A percentile compares a stretch with the other conserved stretches of the same genome.
Conservation (phyloP, 1,140 invertebrate species). For the Lucilia cuprina region DNA sequence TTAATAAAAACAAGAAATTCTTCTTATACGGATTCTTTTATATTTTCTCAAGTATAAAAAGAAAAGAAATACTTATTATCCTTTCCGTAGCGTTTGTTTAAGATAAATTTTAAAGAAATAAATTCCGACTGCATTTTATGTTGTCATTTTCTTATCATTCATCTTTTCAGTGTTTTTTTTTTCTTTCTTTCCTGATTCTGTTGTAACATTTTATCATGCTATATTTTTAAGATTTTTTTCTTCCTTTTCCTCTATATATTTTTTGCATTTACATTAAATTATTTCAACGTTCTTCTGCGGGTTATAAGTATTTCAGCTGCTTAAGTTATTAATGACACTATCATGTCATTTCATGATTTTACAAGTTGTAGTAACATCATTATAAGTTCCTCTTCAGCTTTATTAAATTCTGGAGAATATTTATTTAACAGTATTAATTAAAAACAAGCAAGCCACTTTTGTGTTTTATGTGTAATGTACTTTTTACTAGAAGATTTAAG, state of each 20-base stretch:
- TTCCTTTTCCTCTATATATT: not conserved
- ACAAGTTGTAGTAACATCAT: conserved; percentile 12
- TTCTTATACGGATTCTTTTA: no score
- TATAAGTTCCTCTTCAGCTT: conserved; percentile 9
- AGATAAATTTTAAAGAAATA: not conserved
- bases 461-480: not conserved
- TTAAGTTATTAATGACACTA: conserved; percentile 18
- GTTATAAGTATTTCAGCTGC: conserved; percentile 6
- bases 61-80: no score
- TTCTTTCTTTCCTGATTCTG: not conserved
- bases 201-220: not conserved
- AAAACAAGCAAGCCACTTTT: not conserved
- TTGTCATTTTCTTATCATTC: not conserved
- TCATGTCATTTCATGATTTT: not conserved
- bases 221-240: not conserved
- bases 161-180: not conserved
- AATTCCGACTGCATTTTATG: not conserved
- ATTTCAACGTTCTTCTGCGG: not conserved
- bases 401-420: conserved; percentile 2
- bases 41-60: no score
- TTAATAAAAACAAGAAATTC: no score
- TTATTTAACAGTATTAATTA: conserved; percentile 9
- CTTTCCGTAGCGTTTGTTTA: no score
- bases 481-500: not conserved
- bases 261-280: not conserved